Evolutionary conservation across 2,888 invertebrate genomes (phyloP), one percentile per base, ranked within the genome.

Genomic region (Cheilosia grossa): DNA sequence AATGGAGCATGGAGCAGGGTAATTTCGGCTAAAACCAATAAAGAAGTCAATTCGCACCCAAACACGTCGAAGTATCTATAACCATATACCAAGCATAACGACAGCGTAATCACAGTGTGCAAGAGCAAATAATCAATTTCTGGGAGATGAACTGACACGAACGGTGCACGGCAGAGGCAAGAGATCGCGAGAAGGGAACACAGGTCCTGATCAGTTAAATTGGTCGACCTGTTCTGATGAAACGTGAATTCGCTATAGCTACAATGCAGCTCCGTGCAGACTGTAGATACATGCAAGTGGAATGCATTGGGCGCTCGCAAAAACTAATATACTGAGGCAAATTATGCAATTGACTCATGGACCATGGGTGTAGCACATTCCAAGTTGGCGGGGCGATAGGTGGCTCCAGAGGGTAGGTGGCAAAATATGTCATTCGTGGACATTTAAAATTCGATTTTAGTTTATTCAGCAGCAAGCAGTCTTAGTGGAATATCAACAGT

Each of bases 91-190:
- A 37, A 13, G 37, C 1, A 37, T 37, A 63, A 70, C 63, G 58
- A 44, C 69, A 4, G 67, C 61, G 64, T 85, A 81, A 85, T 81
- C 59, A 77, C 72, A 70, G 70, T 72, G 85, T 42, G 54, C 80
- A 59, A 81, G 85, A 85, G 81, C 56, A 85, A 85, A 85, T 85
- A 85, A 81, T 85, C 85, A 85, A 81, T 81, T 85, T 81, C 44
- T 61, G 72, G 4, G 42, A 75, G 70, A 67, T 77, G 75, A 67
- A 81, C 85, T 72, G 75, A 67, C 75, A 75, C 70, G 69, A 69
- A 70, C 54, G 73, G 24, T 33, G 17, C n/a, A 69, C 21, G 42
- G 21, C 9, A 19, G 17, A 9, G n/a, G 44, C 44, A 17, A n/a
- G 51, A 47, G 51, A 58, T 64, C 49, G 61, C 58, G 33, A 27